These are phyloP conservation scores for Lutjanus campechanus DNA, from an alignment of 2,797 vertebrate species.

Conservation along the genomic window DNA sequence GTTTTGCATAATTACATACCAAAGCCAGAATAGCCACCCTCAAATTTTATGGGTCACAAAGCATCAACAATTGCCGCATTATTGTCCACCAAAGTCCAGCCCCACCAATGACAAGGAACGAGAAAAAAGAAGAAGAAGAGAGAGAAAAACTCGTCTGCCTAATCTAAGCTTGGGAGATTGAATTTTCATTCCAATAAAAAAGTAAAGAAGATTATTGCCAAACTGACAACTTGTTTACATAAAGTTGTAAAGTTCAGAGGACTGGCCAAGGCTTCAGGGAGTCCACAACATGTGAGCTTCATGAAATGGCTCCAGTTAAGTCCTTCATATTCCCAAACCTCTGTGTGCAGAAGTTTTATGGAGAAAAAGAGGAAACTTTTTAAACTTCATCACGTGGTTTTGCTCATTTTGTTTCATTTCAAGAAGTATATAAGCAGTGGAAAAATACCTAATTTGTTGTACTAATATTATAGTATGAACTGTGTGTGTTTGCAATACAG, in stretches of 20 bases:
- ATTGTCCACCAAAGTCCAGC: slow-evolving; percentile 97
- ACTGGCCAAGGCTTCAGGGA: slow-evolving; percentile 67
- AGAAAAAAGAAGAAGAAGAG: slow-evolving; percentile 15
- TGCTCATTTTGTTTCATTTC: neutral
- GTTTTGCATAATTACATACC: slow-evolving; percentile 99
- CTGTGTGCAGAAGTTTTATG: slow-evolving; percentile 59
- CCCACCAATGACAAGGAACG: slow-evolving; percentile 90
- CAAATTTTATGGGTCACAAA: slow-evolving; percentile 99
- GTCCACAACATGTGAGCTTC: slow-evolving; percentile 32
- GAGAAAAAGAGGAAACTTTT: slow-evolving; percentile 70
- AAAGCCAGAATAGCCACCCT: slow-evolving; percentile 99
- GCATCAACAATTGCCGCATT: slow-evolving; percentile 99
- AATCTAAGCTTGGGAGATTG: slow-evolving; percentile 92
- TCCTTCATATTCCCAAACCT: slow-evolving; percentile 2
- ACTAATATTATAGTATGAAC: too few relatives aligned
- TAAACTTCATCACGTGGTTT: neutral
- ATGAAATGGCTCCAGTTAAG: slow-evolving; percentile 19
- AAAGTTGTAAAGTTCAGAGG: slow-evolving; percentile 92
- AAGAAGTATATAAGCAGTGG: neutral
- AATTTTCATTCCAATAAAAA: slow-evolving; percentile 91
- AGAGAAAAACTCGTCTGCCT: slow-evolving; percentile 86
- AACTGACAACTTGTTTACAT: slow-evolving; percentile 94
- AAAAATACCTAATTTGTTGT: neutral
- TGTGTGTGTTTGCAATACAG: neutral
- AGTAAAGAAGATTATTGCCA: slow-evolving; percentile 92